phyloP scores from a whole-genome alignment of 2,888 invertebrate species.

The Noctua pronuba region DNA sequence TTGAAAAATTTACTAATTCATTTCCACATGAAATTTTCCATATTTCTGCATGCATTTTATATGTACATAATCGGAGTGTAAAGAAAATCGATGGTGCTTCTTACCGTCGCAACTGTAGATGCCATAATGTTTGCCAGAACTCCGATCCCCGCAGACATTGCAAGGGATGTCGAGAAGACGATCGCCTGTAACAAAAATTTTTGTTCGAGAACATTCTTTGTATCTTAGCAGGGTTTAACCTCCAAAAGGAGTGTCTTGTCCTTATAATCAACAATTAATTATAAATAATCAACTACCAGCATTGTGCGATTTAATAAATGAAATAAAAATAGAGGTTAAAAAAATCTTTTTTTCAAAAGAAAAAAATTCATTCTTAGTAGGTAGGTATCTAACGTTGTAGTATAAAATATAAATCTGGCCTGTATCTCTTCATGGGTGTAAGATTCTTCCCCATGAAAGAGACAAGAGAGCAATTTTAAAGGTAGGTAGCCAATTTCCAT shows the following conservation, averaged over 20 bases:
- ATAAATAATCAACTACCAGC: neutral
- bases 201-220: neutral
- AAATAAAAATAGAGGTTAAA: too few relatives aligned
- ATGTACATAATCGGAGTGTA: neutral
- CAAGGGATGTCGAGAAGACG: constrained; percentile 99
- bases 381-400: too few relatives aligned
- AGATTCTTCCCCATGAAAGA: neutral
- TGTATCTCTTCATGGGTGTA: neutral
- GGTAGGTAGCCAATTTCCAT: neutral
- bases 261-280: neutral
- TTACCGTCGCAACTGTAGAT: constrained; percentile 99
- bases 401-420: too few relatives aligned
- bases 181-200: constrained; percentile 92
- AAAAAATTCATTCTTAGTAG: too few relatives aligned
- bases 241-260: neutral
- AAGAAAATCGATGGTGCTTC: constrained; percentile 26
- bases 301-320: neutral
- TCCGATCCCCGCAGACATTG: constrained; percentile 99
- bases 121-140: constrained; percentile 99
- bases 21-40: neutral
- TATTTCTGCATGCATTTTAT: neutral
- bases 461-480: neutral
- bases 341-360: too few relatives aligned
- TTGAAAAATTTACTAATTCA: neutral
- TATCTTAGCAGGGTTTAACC: neutral